phyloP scores from a whole-genome alignment of 2,888 invertebrate species.

The Neoscelio sp. region DNA sequence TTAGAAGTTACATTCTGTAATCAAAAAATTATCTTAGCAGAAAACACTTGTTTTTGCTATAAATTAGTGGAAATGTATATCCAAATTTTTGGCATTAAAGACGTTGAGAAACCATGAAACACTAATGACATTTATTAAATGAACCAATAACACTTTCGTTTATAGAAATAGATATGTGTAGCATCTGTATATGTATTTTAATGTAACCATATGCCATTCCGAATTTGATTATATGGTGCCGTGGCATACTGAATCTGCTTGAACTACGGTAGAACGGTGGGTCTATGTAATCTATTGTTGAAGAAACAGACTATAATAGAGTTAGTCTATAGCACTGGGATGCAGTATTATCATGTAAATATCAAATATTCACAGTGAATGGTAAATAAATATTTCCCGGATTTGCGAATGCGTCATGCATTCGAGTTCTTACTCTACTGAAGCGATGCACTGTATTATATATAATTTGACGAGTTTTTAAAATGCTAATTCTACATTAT shows the following conservation, averaged over 20 bases:
- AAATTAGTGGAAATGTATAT: too few relatives aligned
- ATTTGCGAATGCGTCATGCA: conserved; percentile 6
- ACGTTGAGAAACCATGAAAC: too few relatives aligned
- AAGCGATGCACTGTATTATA: not conserved
- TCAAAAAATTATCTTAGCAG: too few relatives aligned
- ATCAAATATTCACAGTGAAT: conserved; percentile 76
- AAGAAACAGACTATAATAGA: conserved; percentile 66
- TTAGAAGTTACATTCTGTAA: too few relatives aligned
- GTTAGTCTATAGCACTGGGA: conserved; percentile 70
- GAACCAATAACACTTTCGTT: too few relatives aligned
- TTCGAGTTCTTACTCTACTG: not conserved
- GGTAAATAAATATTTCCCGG: conserved; percentile 69
- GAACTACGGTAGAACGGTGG: conserved; percentile 25
- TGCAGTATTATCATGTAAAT: conserved; percentile 78
- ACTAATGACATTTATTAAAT: too few relatives aligned
- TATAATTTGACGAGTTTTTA: too few relatives aligned
- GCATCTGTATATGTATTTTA: conserved; percentile 3
- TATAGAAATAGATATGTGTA: not conserved
- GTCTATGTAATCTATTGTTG: conserved; percentile 61
- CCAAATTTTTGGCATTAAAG: too few relatives aligned
- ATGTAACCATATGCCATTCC: conserved; percentile 42
- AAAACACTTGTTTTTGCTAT: too few relatives aligned
- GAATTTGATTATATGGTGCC: conserved; percentile 50
- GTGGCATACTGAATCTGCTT: conserved; percentile 45
- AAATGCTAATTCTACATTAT: too few relatives aligned